A percentile compares a stretch with the other conserved stretches of the same genome.
Conservation (phyloP, 2,797 vertebrate species). For the Paramormyrops hopkinsi region DNA sequence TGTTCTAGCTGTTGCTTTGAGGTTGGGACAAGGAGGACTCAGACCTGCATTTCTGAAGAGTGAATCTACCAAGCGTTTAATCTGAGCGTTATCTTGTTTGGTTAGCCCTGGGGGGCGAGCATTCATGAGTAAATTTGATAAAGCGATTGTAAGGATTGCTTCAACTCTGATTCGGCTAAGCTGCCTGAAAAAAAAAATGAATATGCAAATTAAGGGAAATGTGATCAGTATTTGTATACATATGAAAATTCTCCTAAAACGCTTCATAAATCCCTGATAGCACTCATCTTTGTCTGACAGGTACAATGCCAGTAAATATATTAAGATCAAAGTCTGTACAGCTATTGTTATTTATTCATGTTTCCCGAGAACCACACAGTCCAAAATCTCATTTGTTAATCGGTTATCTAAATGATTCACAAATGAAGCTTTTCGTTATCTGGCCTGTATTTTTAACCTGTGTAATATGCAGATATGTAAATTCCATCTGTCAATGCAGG, state of each 20-base stretch:
- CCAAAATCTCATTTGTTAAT: neutral
- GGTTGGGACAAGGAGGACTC: neutral
- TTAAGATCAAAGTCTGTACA: slow-evolving; percentile 15
- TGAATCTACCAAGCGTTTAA: slow-evolving; percentile 6
- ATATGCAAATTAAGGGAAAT: slow-evolving; percentile 19
- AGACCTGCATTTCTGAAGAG: slow-evolving; percentile 5
- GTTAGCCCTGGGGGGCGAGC: slow-evolving; percentile 47
- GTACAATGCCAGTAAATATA: slow-evolving; percentile 9
- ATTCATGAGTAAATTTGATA: slow-evolving; percentile 50
- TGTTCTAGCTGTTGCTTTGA: neutral
- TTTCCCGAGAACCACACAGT: neutral
- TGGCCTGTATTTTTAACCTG: slow-evolving; percentile 14
- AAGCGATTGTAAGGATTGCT: slow-evolving; percentile 31
- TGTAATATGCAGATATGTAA: slow-evolving; percentile 10
- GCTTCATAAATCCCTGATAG: slow-evolving; percentile 10
- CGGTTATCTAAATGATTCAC: slow-evolving; percentile 7
- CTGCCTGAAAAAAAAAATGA: neutral
- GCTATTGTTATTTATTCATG: slow-evolving; percentile 16
- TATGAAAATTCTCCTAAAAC: slow-evolving; percentile 18
- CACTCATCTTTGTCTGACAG: slow-evolving; percentile 14
- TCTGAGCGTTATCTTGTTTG: slow-evolving; percentile 41
- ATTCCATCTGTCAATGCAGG: neutral
- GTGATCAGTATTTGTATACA: slow-evolving; percentile 16
- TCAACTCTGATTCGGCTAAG: slow-evolving; percentile 29
- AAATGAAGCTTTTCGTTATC: slow-evolving; percentile 4